A percentile compares a stretch with the other conserved stretches of the same genome.
Evolutionary conservation across 2,888 invertebrate species (phyloP).

Genomic region (Pammene aurita): DNA sequence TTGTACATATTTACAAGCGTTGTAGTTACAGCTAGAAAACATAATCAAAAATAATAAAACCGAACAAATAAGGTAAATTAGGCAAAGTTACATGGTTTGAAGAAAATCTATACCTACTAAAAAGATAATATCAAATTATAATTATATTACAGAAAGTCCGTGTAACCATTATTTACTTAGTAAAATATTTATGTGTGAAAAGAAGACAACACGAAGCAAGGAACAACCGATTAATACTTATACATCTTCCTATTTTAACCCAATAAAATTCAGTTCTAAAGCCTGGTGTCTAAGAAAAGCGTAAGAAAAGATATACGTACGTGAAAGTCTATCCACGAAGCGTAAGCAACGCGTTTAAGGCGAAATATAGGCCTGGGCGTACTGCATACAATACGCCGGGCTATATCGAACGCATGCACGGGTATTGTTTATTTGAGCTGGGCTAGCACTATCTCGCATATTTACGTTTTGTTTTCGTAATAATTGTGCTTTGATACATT

Average conservation of each 20-base stretch:
- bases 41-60: constrained; percentile 43
- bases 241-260: no score
- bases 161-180: neutral
- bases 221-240: no score
- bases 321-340: neutral
- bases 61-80: constrained; percentile 31
- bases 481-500: neutral
- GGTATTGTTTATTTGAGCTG: neutral
- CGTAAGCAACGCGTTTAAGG: constrained; percentile 1
- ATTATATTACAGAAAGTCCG: neutral
- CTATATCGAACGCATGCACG: constrained; percentile 5
- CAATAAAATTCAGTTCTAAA: no score
- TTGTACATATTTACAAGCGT: constrained; percentile 81
- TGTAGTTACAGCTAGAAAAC: constrained; percentile 62
- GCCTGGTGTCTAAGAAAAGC: no score
- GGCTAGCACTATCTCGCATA: constrained; percentile 8
- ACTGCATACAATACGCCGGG: constrained; percentile 2
- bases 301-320: no score
- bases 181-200: neutral
- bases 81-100: constrained; percentile 36
- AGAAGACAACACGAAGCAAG: no score
- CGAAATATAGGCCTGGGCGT: constrained; percentile 8
- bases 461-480: neutral
- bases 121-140: neutral
- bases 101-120: neutral